A percentile compares a stretch with the other conserved stretches of the same genome.
These are phyloP conservation scores for Poeciliopsis turneri DNA, from an alignment of 2,797 vertebrate species.

Conservation along the genomic window DNA sequence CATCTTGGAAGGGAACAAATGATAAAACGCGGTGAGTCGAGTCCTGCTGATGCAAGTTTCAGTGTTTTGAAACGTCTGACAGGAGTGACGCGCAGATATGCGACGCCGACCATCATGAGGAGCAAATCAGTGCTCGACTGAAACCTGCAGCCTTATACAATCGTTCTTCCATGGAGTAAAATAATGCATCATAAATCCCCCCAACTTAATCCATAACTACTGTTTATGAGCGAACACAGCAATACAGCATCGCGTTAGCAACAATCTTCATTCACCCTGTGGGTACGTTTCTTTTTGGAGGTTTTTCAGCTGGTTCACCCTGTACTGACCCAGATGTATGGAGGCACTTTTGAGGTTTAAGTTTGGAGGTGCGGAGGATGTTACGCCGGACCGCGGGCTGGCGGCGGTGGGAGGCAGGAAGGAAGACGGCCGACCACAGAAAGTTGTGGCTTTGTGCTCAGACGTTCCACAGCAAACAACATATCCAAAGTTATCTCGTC, in stretches of 20 bases:
- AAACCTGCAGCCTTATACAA: neutral
- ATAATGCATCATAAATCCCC: neutral
- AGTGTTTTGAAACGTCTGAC: neutral
- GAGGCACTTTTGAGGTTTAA: constrained; percentile 5
- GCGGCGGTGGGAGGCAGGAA: constrained; percentile 44
- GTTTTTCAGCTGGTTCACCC: neutral
- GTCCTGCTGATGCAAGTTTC: neutral
- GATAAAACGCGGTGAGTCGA: neutral
- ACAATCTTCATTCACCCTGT: neutral
- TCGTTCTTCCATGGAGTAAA: neutral
- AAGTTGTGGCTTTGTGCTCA: constrained; percentile 37
- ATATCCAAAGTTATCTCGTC: constrained; percentile 47
- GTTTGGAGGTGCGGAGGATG: constrained; percentile 15
- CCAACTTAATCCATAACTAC: neutral
- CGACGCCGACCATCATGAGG: neutral
- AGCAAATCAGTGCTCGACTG: too few relatives aligned
- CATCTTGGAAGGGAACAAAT: neutral
- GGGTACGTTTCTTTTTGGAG: neutral
- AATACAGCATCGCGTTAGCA: neutral
- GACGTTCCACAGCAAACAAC: constrained; percentile 55
- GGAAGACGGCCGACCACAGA: constrained; percentile 55
- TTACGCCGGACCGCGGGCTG: constrained; percentile 16
- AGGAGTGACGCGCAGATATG: neutral
- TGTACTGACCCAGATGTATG: neutral
- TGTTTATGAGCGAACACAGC: neutral